Conservation (phyloP, 2,888 invertebrate genomes). For the Epirrita christyi region DNA sequence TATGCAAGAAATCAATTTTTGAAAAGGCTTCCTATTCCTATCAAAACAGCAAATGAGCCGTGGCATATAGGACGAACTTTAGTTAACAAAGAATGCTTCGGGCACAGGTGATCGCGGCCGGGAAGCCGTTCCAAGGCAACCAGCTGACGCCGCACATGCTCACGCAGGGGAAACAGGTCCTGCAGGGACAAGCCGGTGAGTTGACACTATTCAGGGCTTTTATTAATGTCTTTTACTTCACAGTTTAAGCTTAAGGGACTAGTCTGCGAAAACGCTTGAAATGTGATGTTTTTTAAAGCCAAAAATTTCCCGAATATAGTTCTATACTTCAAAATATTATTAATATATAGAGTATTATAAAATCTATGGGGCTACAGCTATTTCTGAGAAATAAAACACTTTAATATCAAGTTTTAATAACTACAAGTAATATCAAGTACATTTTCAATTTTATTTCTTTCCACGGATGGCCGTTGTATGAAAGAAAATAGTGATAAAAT, state of each 20-base stretch:
- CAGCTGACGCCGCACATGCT: constrained; percentile 93
- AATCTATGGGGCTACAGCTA: no score
- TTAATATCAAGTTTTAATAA: no score
- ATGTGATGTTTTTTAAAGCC: no score
- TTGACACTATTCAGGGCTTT: constrained; percentile 19
- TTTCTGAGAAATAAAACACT: no score
- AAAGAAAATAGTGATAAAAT: no score
- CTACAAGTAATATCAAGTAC: no score
- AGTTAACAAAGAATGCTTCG: constrained; percentile 14
- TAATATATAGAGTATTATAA: no score
- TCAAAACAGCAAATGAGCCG: constrained; percentile 9
- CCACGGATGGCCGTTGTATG: no score
- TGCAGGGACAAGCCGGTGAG: constrained; percentile 87
- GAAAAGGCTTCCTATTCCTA: background rate
- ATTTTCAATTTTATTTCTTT: no score
- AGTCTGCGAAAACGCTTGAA: no score
- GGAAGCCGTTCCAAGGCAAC: constrained; percentile 93
- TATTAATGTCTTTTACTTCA: background rate
- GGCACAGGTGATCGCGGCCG: constrained; percentile 90
- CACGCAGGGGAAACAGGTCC: constrained; percentile 90
- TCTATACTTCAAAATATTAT: no score
- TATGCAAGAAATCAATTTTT: background rate
- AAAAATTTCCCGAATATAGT: no score
- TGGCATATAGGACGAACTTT: constrained; percentile 1
- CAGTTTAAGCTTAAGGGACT: background rate